Base-by-base conservation (phyloP, 2,888 invertebrate species). In the Salpingus planirostris region DNA sequence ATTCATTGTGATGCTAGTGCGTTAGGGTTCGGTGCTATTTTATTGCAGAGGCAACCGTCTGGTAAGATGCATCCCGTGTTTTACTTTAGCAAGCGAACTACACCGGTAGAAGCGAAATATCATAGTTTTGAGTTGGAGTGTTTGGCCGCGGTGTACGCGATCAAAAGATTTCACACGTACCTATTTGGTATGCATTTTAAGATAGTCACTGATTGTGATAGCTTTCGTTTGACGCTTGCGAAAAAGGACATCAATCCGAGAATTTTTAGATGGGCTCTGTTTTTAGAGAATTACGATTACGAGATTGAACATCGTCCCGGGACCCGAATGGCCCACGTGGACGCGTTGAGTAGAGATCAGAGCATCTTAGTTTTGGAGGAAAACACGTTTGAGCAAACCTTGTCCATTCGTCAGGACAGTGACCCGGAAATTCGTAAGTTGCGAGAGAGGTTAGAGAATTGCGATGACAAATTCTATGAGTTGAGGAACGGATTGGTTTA, bases 1-100 rank as follows among this genome's bases (percentile, higher is more conserved):
- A 31, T 59, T 21, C 59, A 61, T 27, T 55, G 52, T 11, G 58
- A 61, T 40, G 59, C 54, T 2, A 54, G 54, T 33, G 28, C 46
- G 1, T 8, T 40, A 2, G 59, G 58, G 1, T 57, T 46, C 34
- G 58, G 56, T 0, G 47, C 49, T 0, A 48, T 60, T 4, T 34
- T 59, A 12, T 10, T 60, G 25, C 61, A 60, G 35, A 44, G 37
- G 27, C 50, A 57, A 24, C 4, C 25, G 1, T 47, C 54, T 39
- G 29, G 25, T 3, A 38, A 42, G 21, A 42, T 55, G 13, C n/a
- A n/a, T n/a, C n/a, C n/a, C n/a, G n/a, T n/a, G n/a, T n/a, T n/a
- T n/a, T n/a, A n/a, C n/a, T n/a, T n/a, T n/a, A n/a, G n/a, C n/a
- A n/a, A n/a, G n/a, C n/a, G n/a, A n/a, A n/a, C n/a, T n/a, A n/a